A percentile compares a stretch with the other conserved stretches of the same genome.
Evolutionary conservation across 2,888 invertebrate genomes (phyloP).

Genomic region (Orthosia gracilis): DNA sequence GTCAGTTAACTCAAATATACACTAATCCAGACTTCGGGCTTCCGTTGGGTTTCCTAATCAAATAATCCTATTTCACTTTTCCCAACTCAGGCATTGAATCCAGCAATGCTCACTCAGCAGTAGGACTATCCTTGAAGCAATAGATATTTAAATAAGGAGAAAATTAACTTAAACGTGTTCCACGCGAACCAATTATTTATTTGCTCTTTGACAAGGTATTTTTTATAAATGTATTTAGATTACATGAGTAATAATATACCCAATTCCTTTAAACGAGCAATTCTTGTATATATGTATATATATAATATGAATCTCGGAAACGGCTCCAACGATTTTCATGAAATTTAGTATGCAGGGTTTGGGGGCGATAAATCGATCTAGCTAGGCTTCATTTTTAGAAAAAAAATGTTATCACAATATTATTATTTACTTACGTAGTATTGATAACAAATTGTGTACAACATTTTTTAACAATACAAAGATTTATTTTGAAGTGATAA

Average conservation of each 20-base stretch:
- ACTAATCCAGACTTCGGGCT: background rate
- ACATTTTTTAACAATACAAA: constrained; percentile 14
- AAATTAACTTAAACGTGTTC: background rate
- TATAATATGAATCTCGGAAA: too few species aligned
- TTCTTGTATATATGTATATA: too few species aligned
- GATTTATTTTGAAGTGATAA: constrained; percentile 20
- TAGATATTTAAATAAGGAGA: background rate
- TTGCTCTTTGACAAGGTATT: background rate
- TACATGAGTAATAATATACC: too few species aligned
- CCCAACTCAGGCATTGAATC: background rate
- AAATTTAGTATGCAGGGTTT: too few species aligned
- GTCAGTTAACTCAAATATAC: background rate
- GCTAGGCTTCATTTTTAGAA: too few species aligned
- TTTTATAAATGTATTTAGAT: too few species aligned
- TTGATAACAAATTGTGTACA: constrained; percentile 7
- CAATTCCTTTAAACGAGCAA: too few species aligned
- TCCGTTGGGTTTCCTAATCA: background rate
- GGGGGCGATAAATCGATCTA: too few species aligned
- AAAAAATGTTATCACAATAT: too few species aligned
- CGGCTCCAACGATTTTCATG: too few species aligned
- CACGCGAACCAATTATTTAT: background rate
- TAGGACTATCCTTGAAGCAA: too few species aligned
- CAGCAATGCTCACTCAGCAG: background rate
- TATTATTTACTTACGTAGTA: too few species aligned
- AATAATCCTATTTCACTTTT: background rate